These are phyloP conservation scores for Mylabris sibirica DNA, from an alignment of 2,888 invertebrate genomes.

Conservation along the genomic window DNA sequence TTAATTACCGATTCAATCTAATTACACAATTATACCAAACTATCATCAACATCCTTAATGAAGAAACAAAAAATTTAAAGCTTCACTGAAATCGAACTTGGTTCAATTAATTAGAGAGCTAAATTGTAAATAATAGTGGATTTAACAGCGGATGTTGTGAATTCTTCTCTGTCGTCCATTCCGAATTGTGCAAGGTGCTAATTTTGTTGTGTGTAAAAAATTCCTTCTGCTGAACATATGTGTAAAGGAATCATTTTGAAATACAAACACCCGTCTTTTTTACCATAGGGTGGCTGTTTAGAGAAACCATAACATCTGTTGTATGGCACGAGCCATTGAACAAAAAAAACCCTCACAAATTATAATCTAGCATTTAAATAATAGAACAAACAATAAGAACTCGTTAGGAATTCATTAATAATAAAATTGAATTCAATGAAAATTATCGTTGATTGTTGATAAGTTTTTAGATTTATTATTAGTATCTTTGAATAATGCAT, in stretches of 20 bases:
- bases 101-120: no score
- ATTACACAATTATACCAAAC: not conserved
- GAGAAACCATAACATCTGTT: constrained; percentile 1
- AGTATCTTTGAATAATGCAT: not conserved
- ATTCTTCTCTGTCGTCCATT: not conserved
- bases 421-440: not conserved
- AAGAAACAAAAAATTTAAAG: no score
- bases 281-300: constrained; percentile 5
- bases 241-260: not conserved
- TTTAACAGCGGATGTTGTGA: not conserved
- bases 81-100: no score
- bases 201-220: not conserved
- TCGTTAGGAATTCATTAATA: not conserved
- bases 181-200: constrained; percentile 6
- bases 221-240: constrained; percentile 16
- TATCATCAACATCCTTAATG: not conserved
- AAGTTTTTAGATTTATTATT: not conserved
- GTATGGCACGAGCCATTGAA: constrained; percentile 14
- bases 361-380: not conserved
- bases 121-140: no score
- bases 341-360: not conserved
- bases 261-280: not conserved
- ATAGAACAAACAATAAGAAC: not conserved
- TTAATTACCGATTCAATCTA: not conserved
- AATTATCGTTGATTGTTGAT: constrained; percentile 4